These are phyloP conservation scores for Mormyrus proboscirostris DNA, from an alignment of 2,797 vertebrate genomes.

Conservation along the genomic window DNA sequence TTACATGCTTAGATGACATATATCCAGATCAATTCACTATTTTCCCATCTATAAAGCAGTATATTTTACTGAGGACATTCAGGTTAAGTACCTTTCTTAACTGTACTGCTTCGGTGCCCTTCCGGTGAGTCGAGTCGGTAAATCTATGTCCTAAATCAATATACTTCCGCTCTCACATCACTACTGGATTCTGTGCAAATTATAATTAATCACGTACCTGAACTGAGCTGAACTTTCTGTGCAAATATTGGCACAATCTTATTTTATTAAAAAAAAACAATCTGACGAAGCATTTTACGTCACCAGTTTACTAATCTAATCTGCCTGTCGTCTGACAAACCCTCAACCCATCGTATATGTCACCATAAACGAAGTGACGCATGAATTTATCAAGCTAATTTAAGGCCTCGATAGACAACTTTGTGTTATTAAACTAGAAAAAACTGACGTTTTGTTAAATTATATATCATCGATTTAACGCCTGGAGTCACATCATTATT, in stretches of 20 bases:
- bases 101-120: not conserved
- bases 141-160: conserved; percentile 11
- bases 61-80: not conserved
- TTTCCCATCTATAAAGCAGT: not conserved
- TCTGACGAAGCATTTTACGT: conserved; percentile 13
- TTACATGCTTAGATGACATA: not conserved
- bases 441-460: not conserved
- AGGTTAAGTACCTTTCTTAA: conserved; percentile 6
- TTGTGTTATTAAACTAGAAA: not conserved
- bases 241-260: conserved; percentile 1
- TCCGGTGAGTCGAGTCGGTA: not conserved
- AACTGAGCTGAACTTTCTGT: not conserved
- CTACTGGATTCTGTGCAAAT: conserved; percentile 3
- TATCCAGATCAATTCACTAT: not conserved
- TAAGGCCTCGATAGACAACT: not conserved
- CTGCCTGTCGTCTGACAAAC: not conserved
- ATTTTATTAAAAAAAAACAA: not conserved
- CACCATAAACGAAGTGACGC: not conserved
- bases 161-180: not conserved
- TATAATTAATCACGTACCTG: not conserved
- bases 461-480: not conserved
- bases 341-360: not conserved
- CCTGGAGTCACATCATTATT: not conserved
- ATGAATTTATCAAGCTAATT: not conserved
- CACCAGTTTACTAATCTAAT: not conserved